Percentiles rank a stretch among this genome's conserved stretches.
Conservation (phyloP, 2,888 invertebrate genomes). For the Drosophila anceps region DNA sequence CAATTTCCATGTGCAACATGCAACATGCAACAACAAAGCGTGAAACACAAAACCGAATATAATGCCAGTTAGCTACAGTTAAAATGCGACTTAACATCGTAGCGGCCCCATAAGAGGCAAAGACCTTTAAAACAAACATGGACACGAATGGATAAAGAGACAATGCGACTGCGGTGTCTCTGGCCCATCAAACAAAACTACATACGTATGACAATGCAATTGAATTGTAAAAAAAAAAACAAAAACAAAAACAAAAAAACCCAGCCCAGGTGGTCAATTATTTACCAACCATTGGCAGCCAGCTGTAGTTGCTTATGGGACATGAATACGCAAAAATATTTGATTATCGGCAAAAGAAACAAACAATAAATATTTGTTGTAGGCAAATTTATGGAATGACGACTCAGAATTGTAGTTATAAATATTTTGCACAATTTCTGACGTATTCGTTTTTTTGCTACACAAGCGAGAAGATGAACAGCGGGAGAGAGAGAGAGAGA, state of each 20-base stretch:
- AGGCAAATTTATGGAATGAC: slow-evolving; percentile 45
- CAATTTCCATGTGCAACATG: slow-evolving; percentile 38
- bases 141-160: slow-evolving; percentile 4
- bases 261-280: slow-evolving; percentile 28
- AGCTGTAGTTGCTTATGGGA: slow-evolving; percentile 46
- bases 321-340: slow-evolving; percentile 52
- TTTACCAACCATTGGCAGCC: slow-evolving; percentile 23
- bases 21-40: slow-evolving; percentile 18
- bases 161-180: slow-evolving; percentile 16
- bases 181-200: slow-evolving; percentile 31
- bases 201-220: slow-evolving; percentile 47
- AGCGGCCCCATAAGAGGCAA: slow-evolving; percentile 33
- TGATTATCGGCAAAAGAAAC: slow-evolving; percentile 41
- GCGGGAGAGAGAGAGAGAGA: background rate
- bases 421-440: slow-evolving; percentile 48
- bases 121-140: slow-evolving; percentile 32
- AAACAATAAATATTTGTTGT: slow-evolving; percentile 43
- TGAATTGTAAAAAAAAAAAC: too few species aligned
- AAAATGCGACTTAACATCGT: slow-evolving; percentile 25
- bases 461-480: slow-evolving; percentile 12
- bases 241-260: too few species aligned
- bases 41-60: background rate
- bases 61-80: slow-evolving; percentile 14
- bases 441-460: slow-evolving; percentile 4
- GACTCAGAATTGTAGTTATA: slow-evolving; percentile 34